Conservation (phyloP, 30 jellyfish, hydroid and myxozoan genomes). For the Mastigias papua region DNA sequence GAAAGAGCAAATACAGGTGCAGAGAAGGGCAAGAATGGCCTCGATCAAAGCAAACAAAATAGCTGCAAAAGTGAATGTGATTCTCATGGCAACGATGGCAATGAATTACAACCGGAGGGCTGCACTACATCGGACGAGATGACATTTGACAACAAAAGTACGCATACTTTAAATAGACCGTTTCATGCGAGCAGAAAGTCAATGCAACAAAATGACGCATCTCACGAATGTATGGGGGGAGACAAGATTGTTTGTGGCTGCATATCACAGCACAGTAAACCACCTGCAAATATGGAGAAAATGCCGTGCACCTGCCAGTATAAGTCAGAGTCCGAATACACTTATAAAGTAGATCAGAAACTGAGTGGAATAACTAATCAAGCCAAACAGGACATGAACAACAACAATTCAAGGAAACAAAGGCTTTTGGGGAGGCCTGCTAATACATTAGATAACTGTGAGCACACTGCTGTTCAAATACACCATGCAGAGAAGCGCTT, state of each 20-base stretch:
- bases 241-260: not conserved
- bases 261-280: not conserved
- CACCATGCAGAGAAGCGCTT: not conserved
- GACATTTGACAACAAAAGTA: not conserved
- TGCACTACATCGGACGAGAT: not conserved
- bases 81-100: not conserved
- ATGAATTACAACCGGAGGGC: not conserved
- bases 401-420: not conserved
- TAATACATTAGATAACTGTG: not conserved
- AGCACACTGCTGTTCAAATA: slow-evolving; percentile 29
- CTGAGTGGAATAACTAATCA: not conserved
- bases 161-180: not conserved
- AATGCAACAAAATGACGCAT: not conserved
- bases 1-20: not conserved
- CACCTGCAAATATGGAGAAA: slow-evolving; percentile 4
- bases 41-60: not conserved
- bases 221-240: not conserved
- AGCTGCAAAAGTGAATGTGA: not conserved
- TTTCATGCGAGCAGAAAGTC: not conserved
- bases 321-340: not conserved
- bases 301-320: slow-evolving; percentile 16
- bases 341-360: not conserved
- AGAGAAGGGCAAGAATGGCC: not conserved
- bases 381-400: not conserved
- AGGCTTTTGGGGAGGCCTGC: not conserved